Conservation (phyloP, 2,113 vertebrate genomes). For the Aegithalos caudatus region DNA sequence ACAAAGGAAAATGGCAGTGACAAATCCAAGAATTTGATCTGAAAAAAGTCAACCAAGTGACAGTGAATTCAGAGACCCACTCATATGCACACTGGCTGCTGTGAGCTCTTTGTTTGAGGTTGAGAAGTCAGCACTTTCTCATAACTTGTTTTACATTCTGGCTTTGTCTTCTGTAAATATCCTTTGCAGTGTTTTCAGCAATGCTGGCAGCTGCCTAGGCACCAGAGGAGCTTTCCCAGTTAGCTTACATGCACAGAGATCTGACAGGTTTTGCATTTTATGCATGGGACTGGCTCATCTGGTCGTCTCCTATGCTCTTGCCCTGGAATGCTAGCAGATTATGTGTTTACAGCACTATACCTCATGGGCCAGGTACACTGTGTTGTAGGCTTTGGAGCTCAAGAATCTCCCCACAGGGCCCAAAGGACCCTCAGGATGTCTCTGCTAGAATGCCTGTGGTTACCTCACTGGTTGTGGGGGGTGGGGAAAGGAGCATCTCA, state of each 20-base stretch:
- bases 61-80: not conserved
- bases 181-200: constrained; percentile 1
- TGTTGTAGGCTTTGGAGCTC: not conserved
- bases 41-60: not conserved
- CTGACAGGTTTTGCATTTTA: not conserved
- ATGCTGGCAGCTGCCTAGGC: not conserved
- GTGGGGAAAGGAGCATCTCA: not conserved
- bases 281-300: not conserved
- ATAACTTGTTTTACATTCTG: constrained; percentile 13
- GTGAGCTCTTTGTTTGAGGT: not conserved
- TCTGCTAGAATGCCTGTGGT: not conserved
- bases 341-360: not conserved
- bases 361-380: not conserved
- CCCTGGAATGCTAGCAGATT: not conserved
- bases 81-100: not conserved
- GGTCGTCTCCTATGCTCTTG: fast-evolving
- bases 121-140: not conserved
- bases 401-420: not conserved
- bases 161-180: constrained; percentile 22
- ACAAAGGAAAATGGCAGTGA: not conserved
- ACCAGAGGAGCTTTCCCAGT: not conserved
- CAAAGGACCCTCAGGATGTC: not conserved
- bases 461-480: not conserved
- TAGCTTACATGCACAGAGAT: not conserved
- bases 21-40: not conserved